Evolutionary conservation across 2,888 invertebrate genomes (phyloP), one percentile per base, ranked within the genome.

Genomic region (Dorcus hopei): DNA sequence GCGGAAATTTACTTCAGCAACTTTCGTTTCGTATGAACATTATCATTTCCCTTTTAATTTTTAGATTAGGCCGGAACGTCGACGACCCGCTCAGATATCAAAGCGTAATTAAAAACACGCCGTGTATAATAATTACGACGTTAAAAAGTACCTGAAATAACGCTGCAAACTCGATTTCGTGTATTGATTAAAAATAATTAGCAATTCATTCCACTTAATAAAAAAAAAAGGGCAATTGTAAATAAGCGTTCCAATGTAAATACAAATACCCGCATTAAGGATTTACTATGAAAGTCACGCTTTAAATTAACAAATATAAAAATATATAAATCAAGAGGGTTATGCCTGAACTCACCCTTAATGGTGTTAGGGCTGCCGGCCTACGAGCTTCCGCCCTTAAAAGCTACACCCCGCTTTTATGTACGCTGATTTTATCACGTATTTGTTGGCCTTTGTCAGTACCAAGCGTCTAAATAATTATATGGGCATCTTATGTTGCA

Each of bases 241-340:
- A 33, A 33, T 6, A 33, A 33, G 26, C 26, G 26, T 6, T 6
- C 26, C 26, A 33, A 33, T 33, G 26, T 52, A 52, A 57, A 57
- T 52, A 57, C 51, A 55, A 59, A 64, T 58, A 57, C 49, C 59
- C 57, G 51, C 64, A 43, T 57, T 57, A 48, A 52, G 55, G 54
- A 54, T 58, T 62, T 61, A 58, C 43, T 56, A 63, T 62, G 65
- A 56, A 62, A 61, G 65, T 64, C 65, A 64, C 61, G 64, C 61
- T 58, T 63, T 60, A 63, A 66, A 66, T 66, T 66, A 66, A 66
- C 66, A 65, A 66, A 65, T 65, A 66, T 66, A 65, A 66, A 66
- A 66, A 66, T 63, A 61, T 65, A 66, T 66, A 66, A 66, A 66
- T 66, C 66, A 66, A 63, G 65, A 65, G 66, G 64, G 64, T 58